These are phyloP conservation scores for Bombus waltoni DNA, from an alignment of 1,140 invertebrate genomes.

Conservation along the genomic window DNA sequence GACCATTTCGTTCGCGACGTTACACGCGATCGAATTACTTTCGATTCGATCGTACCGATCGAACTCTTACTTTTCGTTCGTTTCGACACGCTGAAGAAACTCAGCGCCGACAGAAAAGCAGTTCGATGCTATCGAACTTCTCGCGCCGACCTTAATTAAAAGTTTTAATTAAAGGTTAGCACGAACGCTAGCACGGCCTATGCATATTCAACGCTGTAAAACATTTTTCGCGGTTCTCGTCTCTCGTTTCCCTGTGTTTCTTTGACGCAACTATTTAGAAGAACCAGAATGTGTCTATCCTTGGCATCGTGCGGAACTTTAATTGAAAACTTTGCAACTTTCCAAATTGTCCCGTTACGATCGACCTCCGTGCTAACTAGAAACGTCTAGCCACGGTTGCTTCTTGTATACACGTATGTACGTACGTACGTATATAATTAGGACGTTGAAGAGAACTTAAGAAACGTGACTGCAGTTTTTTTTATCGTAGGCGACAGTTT, in stretches of 20 bases:
- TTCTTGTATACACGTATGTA: too few relatives aligned
- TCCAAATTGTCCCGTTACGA: not conserved
- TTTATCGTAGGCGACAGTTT: not conserved
- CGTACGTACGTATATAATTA: not conserved
- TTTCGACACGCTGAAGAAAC: not conserved
- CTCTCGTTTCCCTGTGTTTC: not conserved
- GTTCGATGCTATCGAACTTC: slow-evolving; percentile 17
- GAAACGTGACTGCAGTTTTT: not conserved
- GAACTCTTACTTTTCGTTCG: not conserved
- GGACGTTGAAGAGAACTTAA: not conserved
- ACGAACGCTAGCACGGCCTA: not conserved
- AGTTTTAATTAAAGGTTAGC: slow-evolving; percentile 43
- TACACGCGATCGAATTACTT: not conserved
- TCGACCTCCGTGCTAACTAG: not conserved
- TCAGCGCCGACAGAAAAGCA: not conserved
- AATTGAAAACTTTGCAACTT: slow-evolving; percentile 26
- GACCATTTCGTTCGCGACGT: not conserved
- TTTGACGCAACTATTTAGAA: not conserved
- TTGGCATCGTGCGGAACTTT: not conserved
- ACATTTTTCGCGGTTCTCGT: slow-evolving; percentile 24
- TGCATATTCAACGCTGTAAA: slow-evolving; percentile 29
- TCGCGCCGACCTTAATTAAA: slow-evolving; percentile 35
- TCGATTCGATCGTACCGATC: not conserved
- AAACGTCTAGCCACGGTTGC: not conserved
- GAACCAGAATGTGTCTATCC: not conserved